Evolutionary conservation across 2,888 invertebrate species (phyloP), one percentile per base, ranked within the genome.

Genomic region (Gymnosoma rotundatum): DNA sequence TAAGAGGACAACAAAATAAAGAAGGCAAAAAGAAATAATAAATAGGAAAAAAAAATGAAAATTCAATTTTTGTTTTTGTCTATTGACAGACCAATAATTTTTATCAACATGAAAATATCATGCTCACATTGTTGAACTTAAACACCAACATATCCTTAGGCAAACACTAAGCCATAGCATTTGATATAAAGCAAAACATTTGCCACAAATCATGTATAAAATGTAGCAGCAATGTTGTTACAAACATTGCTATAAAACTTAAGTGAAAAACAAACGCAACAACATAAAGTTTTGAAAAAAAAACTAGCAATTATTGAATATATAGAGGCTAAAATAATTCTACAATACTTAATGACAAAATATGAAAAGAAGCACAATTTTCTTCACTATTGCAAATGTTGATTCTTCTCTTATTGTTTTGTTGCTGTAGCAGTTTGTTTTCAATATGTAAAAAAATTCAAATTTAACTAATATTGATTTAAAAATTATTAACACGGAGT

Each of bases 51-150:
- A 6, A 56, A 12, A 21, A 48, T 32, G 48, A 20, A 14, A 36
- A 73, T 36, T 72, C 50, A 67, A 50, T 64, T 20, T 76, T 70
- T 72, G 72, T 52, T 70, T 76, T 66, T 25, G 72, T 61, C 60
- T 75, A 52, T 56, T 78, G 67, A 67, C 52, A 82, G 54, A 66
- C 76, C 75, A 76, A 82, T 72, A 76, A 60, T 54, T 82, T 70
- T 76, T 81, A 73, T 73, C 50, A 66, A 66, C 67, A 80, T 79
- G 79, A 67, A 67, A 80, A 74, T 67, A 80, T 67, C 74, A 69
- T 67, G 60, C 25, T 20, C 38, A 52, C 74, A 80, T 48, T 74
- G 74, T 74, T 67, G 21, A 74, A 67, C 52, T 48, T 20, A 8
- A 60, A 38, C 20, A 61, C 9, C 9, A 58, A 25, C 50, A 21